Conservation (phyloP, 2,797 vertebrate genomes). For the Tragopan temminckii region DNA sequence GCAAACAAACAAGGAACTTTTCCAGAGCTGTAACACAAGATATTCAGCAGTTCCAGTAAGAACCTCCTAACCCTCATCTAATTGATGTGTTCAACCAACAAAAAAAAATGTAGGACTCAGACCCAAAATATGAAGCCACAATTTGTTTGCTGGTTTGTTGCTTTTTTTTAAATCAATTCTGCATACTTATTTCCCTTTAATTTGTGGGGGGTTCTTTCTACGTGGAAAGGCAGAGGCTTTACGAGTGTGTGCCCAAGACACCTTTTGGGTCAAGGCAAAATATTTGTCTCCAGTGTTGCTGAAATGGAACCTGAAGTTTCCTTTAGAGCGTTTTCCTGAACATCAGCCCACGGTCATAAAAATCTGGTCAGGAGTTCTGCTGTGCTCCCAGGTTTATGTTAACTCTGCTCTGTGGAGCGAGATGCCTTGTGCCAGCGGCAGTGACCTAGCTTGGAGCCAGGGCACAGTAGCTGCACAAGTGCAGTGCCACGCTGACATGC, state of each 20-base stretch:
- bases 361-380: background rate
- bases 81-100: background rate
- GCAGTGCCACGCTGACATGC: background rate
- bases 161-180: background rate
- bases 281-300: background rate
- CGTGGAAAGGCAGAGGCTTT: background rate
- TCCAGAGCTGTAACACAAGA: conserved; percentile 17
- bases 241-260: background rate
- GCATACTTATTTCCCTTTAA: background rate
- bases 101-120: background rate
- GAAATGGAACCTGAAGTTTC: background rate
- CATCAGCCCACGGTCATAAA: background rate
- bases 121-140: background rate
- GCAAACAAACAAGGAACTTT: conserved; percentile 33
- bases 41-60: conserved; percentile 28
- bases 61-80: background rate
- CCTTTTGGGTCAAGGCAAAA: background rate
- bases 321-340: background rate
- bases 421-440: background rate
- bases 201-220: background rate
- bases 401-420: background rate
- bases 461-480: background rate
- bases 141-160: background rate
- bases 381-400: background rate
- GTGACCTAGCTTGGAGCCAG: background rate